Evolutionary conservation across 2,113 vertebrate species (phyloP).

Genomic region (Cephalopterus ornatus): DNA sequence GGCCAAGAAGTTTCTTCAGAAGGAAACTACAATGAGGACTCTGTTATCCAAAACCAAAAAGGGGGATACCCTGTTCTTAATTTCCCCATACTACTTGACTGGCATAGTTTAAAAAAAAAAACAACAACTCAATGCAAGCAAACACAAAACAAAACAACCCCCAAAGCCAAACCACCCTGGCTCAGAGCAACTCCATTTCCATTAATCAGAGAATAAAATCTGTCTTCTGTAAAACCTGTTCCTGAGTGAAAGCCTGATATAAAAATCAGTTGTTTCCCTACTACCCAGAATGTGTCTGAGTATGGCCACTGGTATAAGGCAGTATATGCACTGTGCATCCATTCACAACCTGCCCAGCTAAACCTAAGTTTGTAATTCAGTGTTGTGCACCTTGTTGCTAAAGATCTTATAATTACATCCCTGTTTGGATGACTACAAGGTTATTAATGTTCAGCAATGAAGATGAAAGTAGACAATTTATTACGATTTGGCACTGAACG

Average conservation of each 20-base stretch:
- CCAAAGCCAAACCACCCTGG: background rate
- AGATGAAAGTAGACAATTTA: slow-evolving; percentile 51
- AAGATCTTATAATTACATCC: background rate
- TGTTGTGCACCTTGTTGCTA: background rate
- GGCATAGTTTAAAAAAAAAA: background rate
- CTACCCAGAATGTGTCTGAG: background rate
- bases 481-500: slow-evolving; percentile 31
- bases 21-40: background rate
- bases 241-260: background rate
- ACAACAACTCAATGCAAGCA: background rate
- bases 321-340: accelerated
- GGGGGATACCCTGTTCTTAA: background rate
- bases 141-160: background rate
- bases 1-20: background rate
- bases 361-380: background rate
- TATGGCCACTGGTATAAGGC: background rate
- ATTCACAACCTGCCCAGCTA: background rate
- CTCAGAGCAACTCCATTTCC: background rate
- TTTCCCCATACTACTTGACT: background rate
- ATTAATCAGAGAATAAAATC: background rate
- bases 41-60: background rate
- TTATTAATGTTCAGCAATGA: slow-evolving; percentile 51
- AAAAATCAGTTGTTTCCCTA: background rate
- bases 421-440: background rate
- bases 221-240: background rate